phyloP scores from a whole-genome alignment of 2,113 vertebrate species.

The Condylura cristata region DNA sequence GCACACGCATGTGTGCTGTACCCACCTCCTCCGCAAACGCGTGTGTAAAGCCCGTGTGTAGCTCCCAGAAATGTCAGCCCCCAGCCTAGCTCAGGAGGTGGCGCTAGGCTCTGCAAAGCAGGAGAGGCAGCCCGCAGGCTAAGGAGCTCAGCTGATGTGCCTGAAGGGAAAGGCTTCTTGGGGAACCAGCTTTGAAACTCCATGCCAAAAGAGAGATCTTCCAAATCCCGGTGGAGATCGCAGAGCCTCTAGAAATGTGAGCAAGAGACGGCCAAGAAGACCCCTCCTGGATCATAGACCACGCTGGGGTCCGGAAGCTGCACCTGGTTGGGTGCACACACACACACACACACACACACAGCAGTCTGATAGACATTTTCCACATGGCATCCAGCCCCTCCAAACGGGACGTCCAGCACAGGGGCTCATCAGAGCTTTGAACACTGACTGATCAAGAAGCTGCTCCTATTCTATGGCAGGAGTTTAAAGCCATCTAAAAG shows the following conservation, averaged over 20 bases:
- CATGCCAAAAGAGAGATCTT: background rate
- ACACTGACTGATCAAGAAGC: too few relatives aligned
- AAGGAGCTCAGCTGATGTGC: background rate
- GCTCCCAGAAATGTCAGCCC: background rate
- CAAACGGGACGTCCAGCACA: background rate
- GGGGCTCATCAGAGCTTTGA: background rate
- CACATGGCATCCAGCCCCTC: rapidly evolving
- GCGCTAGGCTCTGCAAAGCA: background rate
- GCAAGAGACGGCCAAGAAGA: background rate
- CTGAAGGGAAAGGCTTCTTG: background rate
- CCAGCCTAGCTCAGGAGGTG: background rate
- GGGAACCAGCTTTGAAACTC: background rate
- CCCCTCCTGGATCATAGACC: background rate
- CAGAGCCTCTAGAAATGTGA: background rate
- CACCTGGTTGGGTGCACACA: background rate
- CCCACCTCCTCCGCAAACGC: background rate
- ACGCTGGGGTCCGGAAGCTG: background rate
- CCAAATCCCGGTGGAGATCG: background rate
- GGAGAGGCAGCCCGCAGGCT: background rate
- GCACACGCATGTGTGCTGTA: too few relatives aligned
- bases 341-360: too few relatives aligned
- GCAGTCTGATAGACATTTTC: background rate
- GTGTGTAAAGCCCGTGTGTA: background rate
- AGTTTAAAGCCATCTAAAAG: background rate
- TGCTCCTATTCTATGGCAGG: too few relatives aligned